Base-by-base conservation (phyloP, 2,888 invertebrate species). In the Dasysyrphus albostriatus region DNA sequence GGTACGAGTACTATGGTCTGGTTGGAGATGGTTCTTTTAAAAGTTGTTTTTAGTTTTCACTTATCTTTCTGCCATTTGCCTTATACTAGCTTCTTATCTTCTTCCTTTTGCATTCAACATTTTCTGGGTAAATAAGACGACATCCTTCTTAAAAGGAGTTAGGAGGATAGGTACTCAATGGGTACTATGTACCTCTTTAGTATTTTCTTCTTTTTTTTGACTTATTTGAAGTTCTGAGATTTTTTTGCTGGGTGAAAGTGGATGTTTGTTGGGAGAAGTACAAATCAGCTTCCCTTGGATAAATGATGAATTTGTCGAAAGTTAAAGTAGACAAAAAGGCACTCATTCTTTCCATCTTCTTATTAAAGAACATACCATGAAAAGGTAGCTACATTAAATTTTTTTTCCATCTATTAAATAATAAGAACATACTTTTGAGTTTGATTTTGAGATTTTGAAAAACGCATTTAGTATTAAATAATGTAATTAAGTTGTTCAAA, bases 11-110 rank as follows among this genome's bases (percentile, higher is more conserved):
- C 56, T 49, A 61, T 63, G 44, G 39, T 39, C 29, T 63, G 44
- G 39, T 39, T 39, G n/a, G 54, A 54, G 54, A 51, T 19, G 39
- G 65, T 72, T 72, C 76, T 81, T 84, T 59, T 32, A 72, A 84
- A 84, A 84, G 81, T 84, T 80, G 54, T 59, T 81, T 74, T 72
- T 76, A 84, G 84, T 84, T 84, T 84, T 84, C 81, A 84, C 81
- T 84, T 84, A 84, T 84, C 84, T 84, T 59, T 80, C 75, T 67
- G 59, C 75, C 70, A 75, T 83, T 80, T 72, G 79, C 75, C 72
- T 81, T 72, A 81, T 75, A 59, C 49, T 29, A 58, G 70, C 14
- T 75, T 80, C 79, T 80, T 75, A 83, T 84, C 76, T 59, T 19
- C 37, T 72, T 72, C 54, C 65, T 59, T 69, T 80, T 75, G 74